These are phyloP conservation scores for Strix aluco DNA, from an alignment of 2,113 vertebrate species.

Conservation along the genomic window DNA sequence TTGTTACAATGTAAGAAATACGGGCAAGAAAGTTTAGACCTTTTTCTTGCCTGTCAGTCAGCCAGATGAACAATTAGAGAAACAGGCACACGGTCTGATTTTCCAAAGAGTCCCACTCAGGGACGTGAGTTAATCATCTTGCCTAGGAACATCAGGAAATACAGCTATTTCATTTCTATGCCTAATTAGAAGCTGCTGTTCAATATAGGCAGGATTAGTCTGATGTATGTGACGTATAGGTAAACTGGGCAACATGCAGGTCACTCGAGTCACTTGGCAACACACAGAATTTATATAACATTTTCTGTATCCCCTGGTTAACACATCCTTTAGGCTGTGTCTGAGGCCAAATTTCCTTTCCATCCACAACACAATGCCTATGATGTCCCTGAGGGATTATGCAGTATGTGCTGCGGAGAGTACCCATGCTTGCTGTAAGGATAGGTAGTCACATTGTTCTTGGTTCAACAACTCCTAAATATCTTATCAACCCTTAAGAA, in stretches of 20 bases:
- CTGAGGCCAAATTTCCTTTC: neutral
- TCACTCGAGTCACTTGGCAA: neutral
- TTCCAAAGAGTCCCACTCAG: neutral
- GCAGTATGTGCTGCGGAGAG: neutral
- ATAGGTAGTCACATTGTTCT: fast-evolving
- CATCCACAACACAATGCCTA: neutral
- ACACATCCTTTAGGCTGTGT: neutral
- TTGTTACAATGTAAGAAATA: neutral
- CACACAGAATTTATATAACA: neutral
- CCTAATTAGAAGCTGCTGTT: neutral
- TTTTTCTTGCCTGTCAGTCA: neutral
- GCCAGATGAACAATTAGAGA: neutral
- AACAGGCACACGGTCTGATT: neutral
- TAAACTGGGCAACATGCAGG: neutral
- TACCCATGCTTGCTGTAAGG: neutral
- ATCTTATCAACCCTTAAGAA: neutral
- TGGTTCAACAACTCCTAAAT: neutral
- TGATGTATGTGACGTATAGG: neutral
- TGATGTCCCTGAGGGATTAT: neutral
- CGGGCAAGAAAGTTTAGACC: neutral
- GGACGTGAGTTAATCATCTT: neutral
- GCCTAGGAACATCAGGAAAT: neutral
- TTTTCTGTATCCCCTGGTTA: neutral
- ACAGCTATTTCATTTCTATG: neutral
- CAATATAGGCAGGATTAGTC: neutral